Conservation (phyloP, 1,140 invertebrate genomes). For the honey bee (Apis mellifera) region DNA sequence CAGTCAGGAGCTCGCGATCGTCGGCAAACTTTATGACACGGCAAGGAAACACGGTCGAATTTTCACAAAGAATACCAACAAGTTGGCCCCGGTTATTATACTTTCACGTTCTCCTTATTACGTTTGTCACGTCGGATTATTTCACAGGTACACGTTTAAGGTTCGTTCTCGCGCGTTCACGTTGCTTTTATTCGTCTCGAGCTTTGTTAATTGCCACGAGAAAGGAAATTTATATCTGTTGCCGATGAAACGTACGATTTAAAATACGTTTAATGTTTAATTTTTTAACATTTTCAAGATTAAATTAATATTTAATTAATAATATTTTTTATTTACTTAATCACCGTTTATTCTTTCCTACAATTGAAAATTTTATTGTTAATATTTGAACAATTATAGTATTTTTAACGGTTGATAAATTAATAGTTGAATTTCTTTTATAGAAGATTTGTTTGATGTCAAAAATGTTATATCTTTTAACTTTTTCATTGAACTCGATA, state of each 20-base stretch:
- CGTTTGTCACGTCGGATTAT: slow-evolving; percentile 6
- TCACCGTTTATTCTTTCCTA: too few relatives aligned
- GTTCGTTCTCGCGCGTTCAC: neutral
- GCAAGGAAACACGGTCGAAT: slow-evolving; percentile 28
- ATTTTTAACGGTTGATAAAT: too few relatives aligned
- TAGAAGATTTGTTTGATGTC: too few relatives aligned
- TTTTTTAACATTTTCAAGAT: neutral
- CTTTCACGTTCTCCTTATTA: slow-evolving; percentile 27
- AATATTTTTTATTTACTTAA: neutral
- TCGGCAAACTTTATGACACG: slow-evolving; percentile 40
- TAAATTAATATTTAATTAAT: neutral
- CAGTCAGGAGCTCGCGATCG: neutral
- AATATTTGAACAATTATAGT: too few relatives aligned
- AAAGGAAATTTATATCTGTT: neutral
- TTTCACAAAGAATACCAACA: slow-evolving; percentile 35
- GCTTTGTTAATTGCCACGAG: neutral
- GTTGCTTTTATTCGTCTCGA: neutral
- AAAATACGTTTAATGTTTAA: neutral
- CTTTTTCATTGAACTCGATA: too few relatives aligned
- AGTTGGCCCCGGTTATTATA: slow-evolving; percentile 2
- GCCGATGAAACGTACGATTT: neutral
- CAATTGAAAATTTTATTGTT: too few relatives aligned
- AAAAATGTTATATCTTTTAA: too few relatives aligned
- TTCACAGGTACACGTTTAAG: slow-evolving; percentile 12
- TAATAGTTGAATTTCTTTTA: too few relatives aligned